These are phyloP conservation scores for Danio kyathit DNA, from an alignment of 2,797 vertebrate species.

Conservation along the genomic window DNA sequence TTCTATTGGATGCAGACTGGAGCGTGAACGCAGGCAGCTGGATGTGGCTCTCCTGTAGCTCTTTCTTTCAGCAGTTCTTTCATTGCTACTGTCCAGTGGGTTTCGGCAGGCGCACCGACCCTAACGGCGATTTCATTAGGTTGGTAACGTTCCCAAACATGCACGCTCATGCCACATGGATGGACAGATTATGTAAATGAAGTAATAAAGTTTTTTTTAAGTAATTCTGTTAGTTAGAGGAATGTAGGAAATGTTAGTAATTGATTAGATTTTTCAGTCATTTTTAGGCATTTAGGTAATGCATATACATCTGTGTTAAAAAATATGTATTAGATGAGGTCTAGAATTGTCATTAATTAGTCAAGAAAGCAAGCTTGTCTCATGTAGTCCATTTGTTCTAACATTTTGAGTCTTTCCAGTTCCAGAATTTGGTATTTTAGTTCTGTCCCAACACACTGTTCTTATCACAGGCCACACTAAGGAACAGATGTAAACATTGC, in stretches of 20 bases:
- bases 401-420: background rate
- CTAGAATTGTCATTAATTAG: background rate
- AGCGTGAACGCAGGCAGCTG: constrained; percentile 85
- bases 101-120: constrained; percentile 84
- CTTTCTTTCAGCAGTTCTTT: constrained; percentile 87
- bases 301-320: background rate
- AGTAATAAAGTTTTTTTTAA: background rate
- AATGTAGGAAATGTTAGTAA: background rate
- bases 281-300: background rate
- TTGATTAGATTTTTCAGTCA: background rate
- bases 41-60: constrained; percentile 87
- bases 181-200: background rate
- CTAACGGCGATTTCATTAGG: constrained; percentile 86
- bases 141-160: constrained; percentile 69
- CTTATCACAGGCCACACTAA: background rate
- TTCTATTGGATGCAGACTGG: constrained; percentile 84
- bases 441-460: background rate
- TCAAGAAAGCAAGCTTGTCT: background rate
- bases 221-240: background rate
- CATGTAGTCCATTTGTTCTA: background rate
- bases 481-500: background rate
- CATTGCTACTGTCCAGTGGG: constrained; percentile 87
- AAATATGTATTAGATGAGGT: background rate
- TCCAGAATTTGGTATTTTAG: background rate
- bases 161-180: constrained; percentile 17